Evolutionary conservation across 2,797 vertebrate species (phyloP), one percentile per base, ranked within the genome.

Genomic region (Pteropus rufus): DNA sequence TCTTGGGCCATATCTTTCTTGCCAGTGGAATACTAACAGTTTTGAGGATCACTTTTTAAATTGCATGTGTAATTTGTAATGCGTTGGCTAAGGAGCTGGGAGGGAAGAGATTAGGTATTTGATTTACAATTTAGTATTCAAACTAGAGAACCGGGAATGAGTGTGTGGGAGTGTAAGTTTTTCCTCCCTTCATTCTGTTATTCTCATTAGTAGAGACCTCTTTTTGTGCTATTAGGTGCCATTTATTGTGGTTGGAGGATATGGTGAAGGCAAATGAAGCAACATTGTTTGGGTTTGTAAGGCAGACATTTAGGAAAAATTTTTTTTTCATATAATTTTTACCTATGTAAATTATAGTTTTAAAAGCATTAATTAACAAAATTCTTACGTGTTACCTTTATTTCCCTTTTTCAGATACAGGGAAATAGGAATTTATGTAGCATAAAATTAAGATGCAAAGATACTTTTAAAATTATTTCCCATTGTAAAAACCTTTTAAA

Each of bases 81-180:
- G 34, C 15, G 23, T 56, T 89, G 79, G 70, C 54, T 75, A 58
- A 91, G 64, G 39, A 44, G 69, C 31, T 84, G 44, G 7, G 72
- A 89, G 39, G 82, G 36, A 91, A 82, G 69, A 75, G 67, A 77
- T 52, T 60, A 65, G 39, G 39, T 91, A 69, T 80, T 95, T 96
- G 64, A 75, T 89, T 92, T 95, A 62, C 12, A 83, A 31, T 88
- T 96, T 36, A 44, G 19, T 86, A 73, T 89, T 92, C 67, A 92
- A 65, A 64, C 41, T 52, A 58, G 52, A 81, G 60, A 65, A 15
- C 26, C 31, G 2, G 81, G 75, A 94, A 94, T 70, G 64, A 67
- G 26, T 82, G 81, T 93, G 67, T 94, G 64, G 18, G 11, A 62
- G 34, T 69, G 29, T 70, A 65, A 41, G 31, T 79, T 93, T 93